These are phyloP conservation scores for Micrasema longulum DNA, from an alignment of 1,140 invertebrate species.

Conservation along the genomic window DNA sequence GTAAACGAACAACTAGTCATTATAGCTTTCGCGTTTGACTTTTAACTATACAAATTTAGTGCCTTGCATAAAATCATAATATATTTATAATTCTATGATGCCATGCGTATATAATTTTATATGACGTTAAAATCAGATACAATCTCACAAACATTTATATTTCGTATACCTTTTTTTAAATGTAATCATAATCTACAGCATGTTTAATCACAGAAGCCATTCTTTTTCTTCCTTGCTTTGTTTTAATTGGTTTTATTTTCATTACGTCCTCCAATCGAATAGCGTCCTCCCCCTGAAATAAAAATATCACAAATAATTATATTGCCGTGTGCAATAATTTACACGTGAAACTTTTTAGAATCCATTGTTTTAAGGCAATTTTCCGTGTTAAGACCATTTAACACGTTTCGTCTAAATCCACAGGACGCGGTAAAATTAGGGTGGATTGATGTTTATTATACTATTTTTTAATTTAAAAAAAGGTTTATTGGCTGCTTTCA, in stretches of 20 bases:
- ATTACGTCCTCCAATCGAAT: constrained; percentile 68
- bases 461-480: too few species aligned
- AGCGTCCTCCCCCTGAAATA: constrained; percentile 65
- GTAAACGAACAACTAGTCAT: too few species aligned
- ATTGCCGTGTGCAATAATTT: too few species aligned
- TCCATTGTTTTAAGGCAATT: too few species aligned
- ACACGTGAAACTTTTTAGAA: too few species aligned
- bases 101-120: not conserved
- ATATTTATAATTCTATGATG: not conserved
- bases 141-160: too few species aligned
- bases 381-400: too few species aligned
- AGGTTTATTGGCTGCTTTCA: too few species aligned
- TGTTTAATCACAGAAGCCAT: constrained; percentile 73
- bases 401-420: too few species aligned
- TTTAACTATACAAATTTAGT: not conserved
- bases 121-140: not conserved
- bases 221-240: constrained; percentile 67
- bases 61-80: not conserved
- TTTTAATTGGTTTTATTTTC: constrained; percentile 67
- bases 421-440: too few species aligned
- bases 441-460: too few species aligned
- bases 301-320: constrained; percentile 48
- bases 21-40: not conserved
- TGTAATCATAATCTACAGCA: constrained; percentile 72
- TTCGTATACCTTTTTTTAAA: too few species aligned